A percentile compares a stretch with the other conserved stretches of the same genome.
These are phyloP conservation scores for Iselma pallidipennis DNA, from an alignment of 2,888 invertebrate species.

Conservation along the genomic window DNA sequence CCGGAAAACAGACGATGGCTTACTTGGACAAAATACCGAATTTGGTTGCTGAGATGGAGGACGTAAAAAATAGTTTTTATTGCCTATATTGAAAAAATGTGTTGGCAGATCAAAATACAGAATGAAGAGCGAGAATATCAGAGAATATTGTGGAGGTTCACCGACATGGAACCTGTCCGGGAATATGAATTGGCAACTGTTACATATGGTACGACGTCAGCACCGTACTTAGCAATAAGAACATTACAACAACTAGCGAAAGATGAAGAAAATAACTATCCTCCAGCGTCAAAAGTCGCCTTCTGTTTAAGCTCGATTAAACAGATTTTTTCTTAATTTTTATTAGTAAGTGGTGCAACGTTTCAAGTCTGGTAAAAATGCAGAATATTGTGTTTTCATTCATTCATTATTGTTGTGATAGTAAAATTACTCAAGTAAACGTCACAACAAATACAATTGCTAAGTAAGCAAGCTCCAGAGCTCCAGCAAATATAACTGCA, in stretches of 20 bases:
- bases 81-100: background rate
- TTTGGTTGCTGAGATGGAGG: background rate
- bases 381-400: too few relatives aligned
- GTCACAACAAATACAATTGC: too few relatives aligned
- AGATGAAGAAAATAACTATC: constrained; percentile 2
- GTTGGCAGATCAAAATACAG: background rate
- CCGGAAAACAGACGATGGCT: background rate
- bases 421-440: too few relatives aligned
- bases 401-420: too few relatives aligned
- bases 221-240: constrained; percentile 15
- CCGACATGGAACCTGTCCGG: background rate
- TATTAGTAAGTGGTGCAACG: too few relatives aligned
- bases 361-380: too few relatives aligned
- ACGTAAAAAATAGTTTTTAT: background rate
- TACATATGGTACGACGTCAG: constrained; percentile 15
- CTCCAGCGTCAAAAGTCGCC: constrained; percentile 1
- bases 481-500: too few relatives aligned
- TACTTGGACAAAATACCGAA: background rate
- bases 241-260: constrained; percentile 10
- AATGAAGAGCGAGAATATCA: constrained; percentile 7
- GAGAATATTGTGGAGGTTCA: constrained; percentile 12
- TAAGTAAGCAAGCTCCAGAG: too few relatives aligned
- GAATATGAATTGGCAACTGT: constrained; percentile 13
- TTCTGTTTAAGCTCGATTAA: too few relatives aligned
- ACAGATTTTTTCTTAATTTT: too few relatives aligned